Evolutionary conservation across 1,140 invertebrate genomes (phyloP), one percentile per base, ranked within the genome.

Genomic region (Sinella curviseta): DNA sequence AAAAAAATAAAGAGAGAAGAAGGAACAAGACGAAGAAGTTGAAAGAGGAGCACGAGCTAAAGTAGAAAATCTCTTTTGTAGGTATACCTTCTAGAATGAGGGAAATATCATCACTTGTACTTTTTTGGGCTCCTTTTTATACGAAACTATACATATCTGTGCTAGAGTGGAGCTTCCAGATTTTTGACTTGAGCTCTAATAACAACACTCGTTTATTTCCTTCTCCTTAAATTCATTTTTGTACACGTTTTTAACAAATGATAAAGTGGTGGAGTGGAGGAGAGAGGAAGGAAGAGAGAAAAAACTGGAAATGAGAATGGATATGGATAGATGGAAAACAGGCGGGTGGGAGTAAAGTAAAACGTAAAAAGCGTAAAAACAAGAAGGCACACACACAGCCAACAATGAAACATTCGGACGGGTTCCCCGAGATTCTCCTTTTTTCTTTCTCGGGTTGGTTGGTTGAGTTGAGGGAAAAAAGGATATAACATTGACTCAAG

Each of bases 161-260:
- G 20, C 39, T 48, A 48, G 39, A 48, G 8, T 48, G 39, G 8
- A 48, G 39, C 39, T 12, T 20, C 39, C 39, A 12, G 39, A 48
- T 48, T 48, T 48, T 48, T 48, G 39, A 48, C 39, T 48, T 48
- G 8, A 20, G 39, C 39, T 48, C 8, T 48, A 48, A n/a, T n/a
- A n/a, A n/a, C n/a, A n/a, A 20, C 39, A 48, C 20, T 8, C 39
- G 20, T 48, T 48, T 48, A 48, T 20, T 48, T 48, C 8, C 39
- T 20, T 48, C 39, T 48, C 39, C 39, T 12, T 48, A 48, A 60
- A 60, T 60, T 60, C 57, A 8, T 60, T 60, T 60, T 60, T 60
- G 57, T n/a, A 26, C 57, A 60, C 57, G 57, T 60, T 48, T 60
- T 60, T 60, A 60, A 16, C 14, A 60, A 60, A 60, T 60, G 57